A percentile compares a stretch with the other conserved stretches of the same genome.
Conservation (phyloP, 2,113 vertebrate genomes). For the Hymenochirus boettgeri region DNA sequence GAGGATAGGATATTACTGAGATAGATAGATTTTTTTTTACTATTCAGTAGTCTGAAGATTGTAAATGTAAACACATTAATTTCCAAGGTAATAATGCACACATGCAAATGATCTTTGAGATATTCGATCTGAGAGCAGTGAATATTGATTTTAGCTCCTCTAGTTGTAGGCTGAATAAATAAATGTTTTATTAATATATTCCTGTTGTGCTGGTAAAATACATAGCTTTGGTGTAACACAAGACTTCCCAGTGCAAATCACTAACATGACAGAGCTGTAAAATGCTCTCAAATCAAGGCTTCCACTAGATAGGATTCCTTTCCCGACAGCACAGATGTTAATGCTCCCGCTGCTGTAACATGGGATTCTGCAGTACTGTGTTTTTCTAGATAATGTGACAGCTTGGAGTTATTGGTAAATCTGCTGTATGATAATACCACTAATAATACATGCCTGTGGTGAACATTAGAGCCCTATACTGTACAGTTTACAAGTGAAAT, state of each 20-base stretch:
- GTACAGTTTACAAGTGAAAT: conserved; percentile 9
- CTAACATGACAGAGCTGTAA: conserved; percentile 1
- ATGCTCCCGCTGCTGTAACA: conserved; percentile 14
- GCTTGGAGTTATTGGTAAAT: conserved; percentile 21
- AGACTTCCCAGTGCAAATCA: conserved; percentile 3
- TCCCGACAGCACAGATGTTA: conserved; percentile 11
- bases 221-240: background rate
- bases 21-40: too few relatives aligned
- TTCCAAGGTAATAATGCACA: too few relatives aligned
- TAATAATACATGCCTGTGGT: conserved; percentile 29
- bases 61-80: too few relatives aligned
- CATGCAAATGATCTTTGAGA: too few relatives aligned
- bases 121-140: too few relatives aligned
- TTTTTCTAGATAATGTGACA: conserved; percentile 8
- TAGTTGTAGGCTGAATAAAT: too few relatives aligned
- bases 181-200: background rate
- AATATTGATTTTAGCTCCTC: too few relatives aligned
- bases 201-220: background rate
- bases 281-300: background rate
- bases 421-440: conserved; percentile 8
- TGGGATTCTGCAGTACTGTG: background rate
- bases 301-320: conserved; percentile 5
- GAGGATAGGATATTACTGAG: too few relatives aligned
- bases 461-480: conserved; percentile 18
- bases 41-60: too few relatives aligned